These are phyloP conservation scores for Cephalopachus bancanus DNA, from an alignment of 2,797 vertebrate genomes.

Conservation along the genomic window DNA sequence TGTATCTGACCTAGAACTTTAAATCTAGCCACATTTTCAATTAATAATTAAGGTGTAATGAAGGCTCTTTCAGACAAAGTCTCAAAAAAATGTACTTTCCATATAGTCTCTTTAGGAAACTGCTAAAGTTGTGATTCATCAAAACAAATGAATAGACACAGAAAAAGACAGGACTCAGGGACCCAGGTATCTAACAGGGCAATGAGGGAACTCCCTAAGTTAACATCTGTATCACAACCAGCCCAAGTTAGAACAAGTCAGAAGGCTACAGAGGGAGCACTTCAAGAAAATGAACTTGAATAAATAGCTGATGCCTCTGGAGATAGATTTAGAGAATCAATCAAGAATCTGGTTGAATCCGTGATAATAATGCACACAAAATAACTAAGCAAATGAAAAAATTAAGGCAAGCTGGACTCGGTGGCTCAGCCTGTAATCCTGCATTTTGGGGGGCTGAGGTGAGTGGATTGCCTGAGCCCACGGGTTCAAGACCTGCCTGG, in stretches of 20 bases:
- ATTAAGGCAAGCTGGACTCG: no score
- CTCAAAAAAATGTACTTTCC: background rate
- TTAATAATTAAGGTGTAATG: background rate
- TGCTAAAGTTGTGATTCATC: background rate
- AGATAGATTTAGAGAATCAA: background rate
- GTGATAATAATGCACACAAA: background rate
- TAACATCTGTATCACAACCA: background rate
- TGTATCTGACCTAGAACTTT: conserved; percentile 28
- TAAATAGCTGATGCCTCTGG: background rate
- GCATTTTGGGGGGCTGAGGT: no score
- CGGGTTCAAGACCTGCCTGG: no score
- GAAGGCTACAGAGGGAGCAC: background rate
- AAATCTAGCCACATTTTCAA: background rate
- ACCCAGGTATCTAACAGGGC: background rate
- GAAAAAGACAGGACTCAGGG: background rate
- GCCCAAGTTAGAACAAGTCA: background rate
- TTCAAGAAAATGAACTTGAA: background rate
- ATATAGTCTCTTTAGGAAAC: background rate
- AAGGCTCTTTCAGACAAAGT: background rate
- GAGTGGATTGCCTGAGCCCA: no score
- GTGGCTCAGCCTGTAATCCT: no score
- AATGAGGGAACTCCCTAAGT: no score
- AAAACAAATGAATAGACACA: background rate
- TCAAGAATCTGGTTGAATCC: background rate
- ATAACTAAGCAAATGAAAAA: background rate